These are phyloP conservation scores for Phrynocephalus versicolor DNA, from an alignment of 2,113 vertebrate species.

Conservation along the genomic window DNA sequence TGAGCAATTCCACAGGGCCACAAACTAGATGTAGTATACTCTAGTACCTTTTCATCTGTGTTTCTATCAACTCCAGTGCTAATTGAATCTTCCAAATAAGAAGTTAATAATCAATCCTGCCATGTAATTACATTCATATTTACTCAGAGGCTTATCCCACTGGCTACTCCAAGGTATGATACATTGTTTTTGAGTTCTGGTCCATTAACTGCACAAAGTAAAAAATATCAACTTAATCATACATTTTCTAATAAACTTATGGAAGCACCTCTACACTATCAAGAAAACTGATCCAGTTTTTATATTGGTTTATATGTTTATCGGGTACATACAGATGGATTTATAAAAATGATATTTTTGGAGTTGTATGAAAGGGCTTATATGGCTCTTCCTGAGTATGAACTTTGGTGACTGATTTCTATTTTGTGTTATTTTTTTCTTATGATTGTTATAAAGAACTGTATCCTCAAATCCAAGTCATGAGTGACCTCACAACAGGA, in stretches of 20 bases:
- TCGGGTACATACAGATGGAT: background rate
- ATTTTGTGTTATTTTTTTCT: background rate
- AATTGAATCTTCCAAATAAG: background rate
- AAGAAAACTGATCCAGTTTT: no score
- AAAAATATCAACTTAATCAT: background rate
- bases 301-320: no score
- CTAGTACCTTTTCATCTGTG: background rate
- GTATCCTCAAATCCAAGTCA: background rate
- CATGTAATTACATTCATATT: background rate
- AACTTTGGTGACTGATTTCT: background rate
- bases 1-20: background rate
- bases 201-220: background rate
- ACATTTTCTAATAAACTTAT: background rate
- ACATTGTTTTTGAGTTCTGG: background rate
- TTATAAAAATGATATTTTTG: background rate
- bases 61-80: background rate
- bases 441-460: background rate
- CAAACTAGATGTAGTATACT: background rate
- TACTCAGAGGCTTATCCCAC: background rate
- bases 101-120: background rate
- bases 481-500: slow-evolving; percentile 3
- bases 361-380: background rate
- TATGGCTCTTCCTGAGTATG: background rate
- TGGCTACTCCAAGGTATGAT: background rate
- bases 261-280: no score